A percentile compares a stretch with the other conserved stretches of the same genome.
These are phyloP conservation scores for Neria commutata DNA, from an alignment of 2,888 invertebrate genomes.

Conservation along the genomic window DNA sequence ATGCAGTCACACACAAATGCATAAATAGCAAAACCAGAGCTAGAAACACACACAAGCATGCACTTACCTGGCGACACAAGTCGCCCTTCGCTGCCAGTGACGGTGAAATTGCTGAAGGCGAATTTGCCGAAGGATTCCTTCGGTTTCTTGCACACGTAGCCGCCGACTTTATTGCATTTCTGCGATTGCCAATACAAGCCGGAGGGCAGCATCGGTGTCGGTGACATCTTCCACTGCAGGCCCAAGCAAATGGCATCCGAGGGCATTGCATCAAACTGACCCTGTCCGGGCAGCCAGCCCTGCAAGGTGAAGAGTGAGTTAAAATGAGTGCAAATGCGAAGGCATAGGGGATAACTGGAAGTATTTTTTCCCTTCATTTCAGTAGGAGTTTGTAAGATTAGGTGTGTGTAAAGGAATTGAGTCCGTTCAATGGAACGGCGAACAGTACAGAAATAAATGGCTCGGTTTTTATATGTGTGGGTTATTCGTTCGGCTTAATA, in stretches of 20 bases:
- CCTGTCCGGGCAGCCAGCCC: slow-evolving; percentile 70
- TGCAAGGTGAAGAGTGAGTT: slow-evolving; percentile 19
- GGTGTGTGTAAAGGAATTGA: not conserved
- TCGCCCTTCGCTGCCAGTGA: slow-evolving; percentile 70
- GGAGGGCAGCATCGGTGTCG: slow-evolving; percentile 70
- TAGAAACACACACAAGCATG: not conserved
- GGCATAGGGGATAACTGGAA: not conserved
- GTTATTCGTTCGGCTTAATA: not conserved
- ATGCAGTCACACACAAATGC: not conserved
- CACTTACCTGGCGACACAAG: slow-evolving; percentile 69
- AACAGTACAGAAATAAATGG: too few relatives aligned
- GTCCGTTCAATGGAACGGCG: not conserved
- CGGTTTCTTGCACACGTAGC: slow-evolving; percentile 71
- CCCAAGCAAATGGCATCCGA: slow-evolving; percentile 63
- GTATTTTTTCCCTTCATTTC: too few relatives aligned
- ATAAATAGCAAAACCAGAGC: not conserved
- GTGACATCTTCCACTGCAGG: slow-evolving; percentile 72
- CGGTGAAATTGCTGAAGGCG: slow-evolving; percentile 66
- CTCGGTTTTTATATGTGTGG: not conserved
- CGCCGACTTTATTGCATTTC: slow-evolving; percentile 70
- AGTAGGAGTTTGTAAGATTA: not conserved
- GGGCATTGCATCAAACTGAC: slow-evolving; percentile 53
- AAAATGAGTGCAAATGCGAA: not conserved
- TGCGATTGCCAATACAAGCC: slow-evolving; percentile 75
- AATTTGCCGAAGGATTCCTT: slow-evolving; percentile 44